Evolutionary conservation across 2,888 invertebrate genomes (phyloP).

Genomic region (Eristalinus sepulchralis): DNA sequence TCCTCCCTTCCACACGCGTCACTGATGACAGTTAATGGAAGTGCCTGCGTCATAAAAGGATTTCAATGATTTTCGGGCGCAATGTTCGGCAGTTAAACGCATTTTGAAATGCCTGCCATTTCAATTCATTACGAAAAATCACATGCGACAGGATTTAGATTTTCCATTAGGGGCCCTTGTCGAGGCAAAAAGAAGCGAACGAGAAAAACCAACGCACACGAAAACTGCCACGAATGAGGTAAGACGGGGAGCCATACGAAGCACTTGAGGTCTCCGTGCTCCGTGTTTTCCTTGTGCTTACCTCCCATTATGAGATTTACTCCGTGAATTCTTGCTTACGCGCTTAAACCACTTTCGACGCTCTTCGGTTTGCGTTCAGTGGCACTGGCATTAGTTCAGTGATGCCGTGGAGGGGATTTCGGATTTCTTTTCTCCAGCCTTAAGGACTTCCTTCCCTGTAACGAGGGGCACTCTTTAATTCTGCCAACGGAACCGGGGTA

Average conservation of each 20-base stretch:
- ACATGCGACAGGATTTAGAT: slow-evolving; percentile 28
- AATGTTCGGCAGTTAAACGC: slow-evolving; percentile 43
- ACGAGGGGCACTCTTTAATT: neutral
- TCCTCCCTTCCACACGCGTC: neutral
- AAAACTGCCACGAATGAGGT: neutral
- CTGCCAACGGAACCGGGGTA: neutral
- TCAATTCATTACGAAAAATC: slow-evolving; percentile 49
- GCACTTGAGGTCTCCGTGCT: neutral
- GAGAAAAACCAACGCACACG: neutral
- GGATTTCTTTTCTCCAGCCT: neutral
- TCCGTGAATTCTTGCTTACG: slow-evolving; percentile 3
- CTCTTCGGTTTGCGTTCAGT: neutral
- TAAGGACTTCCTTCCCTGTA: neutral
- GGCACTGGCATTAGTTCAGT: neutral
- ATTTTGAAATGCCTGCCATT: slow-evolving; percentile 50
- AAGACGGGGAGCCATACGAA: neutral
- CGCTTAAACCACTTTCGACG: neutral
- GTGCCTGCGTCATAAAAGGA: slow-evolving; percentile 23
- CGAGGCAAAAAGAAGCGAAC: neutral
- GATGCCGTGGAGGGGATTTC: neutral
- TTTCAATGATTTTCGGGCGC: slow-evolving; percentile 10
- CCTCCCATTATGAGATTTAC: slow-evolving; percentile 11
- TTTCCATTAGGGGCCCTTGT: slow-evolving; percentile 29
- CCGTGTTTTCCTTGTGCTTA: neutral
- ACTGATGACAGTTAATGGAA: slow-evolving; percentile 29